phyloP scores from a whole-genome alignment of 2,888 invertebrate species.

The Psylliodes chrysocephalus region DNA sequence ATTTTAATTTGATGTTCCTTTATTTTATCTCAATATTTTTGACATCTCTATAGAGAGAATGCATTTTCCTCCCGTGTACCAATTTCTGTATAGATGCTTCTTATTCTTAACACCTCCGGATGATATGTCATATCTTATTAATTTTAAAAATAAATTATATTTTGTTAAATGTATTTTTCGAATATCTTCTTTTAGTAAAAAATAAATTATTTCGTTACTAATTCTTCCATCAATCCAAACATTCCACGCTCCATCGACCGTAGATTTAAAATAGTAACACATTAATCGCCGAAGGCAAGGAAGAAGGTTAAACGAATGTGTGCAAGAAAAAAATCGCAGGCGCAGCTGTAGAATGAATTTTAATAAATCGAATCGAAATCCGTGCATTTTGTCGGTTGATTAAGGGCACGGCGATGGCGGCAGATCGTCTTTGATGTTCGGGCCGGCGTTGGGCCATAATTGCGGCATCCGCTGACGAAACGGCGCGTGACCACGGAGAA shows the following conservation, averaged over 20 bases:
- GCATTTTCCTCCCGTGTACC: no score
- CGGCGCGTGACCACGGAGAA: constrained; percentile 61
- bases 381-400: constrained; percentile 57
- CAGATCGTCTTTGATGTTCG: constrained; percentile 51
- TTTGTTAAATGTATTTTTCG: no score
- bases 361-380: constrained; percentile 52
- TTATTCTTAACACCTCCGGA: no score
- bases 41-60: no score
- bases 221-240: background rate
- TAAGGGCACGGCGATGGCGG: constrained; percentile 52
- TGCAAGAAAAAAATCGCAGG: constrained; percentile 32
- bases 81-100: no score
- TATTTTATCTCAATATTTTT: no score
- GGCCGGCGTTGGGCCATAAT: constrained; percentile 48
- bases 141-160: no score
- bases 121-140: no score
- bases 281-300: constrained; percentile 13
- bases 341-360: constrained; percentile 55
- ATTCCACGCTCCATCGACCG: background rate
- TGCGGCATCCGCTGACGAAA: constrained; percentile 58
- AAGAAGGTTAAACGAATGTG: constrained; percentile 23
- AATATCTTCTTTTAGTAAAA: no score
- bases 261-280: constrained; percentile 23
- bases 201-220: background rate
- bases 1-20: no score